Evolutionary conservation across 2,888 invertebrate genomes (phyloP), one percentile per base, ranked within the genome.

Genomic region (Quadriops clusia): DNA sequence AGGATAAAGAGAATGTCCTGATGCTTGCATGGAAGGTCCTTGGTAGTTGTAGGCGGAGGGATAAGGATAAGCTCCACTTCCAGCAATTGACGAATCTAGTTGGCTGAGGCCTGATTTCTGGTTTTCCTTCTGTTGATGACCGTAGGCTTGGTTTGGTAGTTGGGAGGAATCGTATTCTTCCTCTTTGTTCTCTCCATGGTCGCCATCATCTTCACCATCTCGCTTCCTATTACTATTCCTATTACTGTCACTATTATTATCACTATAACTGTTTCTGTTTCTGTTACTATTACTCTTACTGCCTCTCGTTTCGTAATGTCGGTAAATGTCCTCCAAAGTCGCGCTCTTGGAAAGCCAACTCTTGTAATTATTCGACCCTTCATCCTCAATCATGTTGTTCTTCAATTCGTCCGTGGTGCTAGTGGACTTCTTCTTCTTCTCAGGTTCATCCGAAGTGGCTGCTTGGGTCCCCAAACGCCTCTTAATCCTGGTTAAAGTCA

Each of bases 321-420:
- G 67, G 51, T 78, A 74, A 17, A 80, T 67, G 39, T 79, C 78
- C 41, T 80, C 77, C 9, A 80, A 53, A 1, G 77, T 75, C 8
- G 80, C 71, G 14, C 77, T 74, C 82, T 76, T 79, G 23, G 74
- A 63, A 17, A 83, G 54, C 82, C 83, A 83, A 40, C 78, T 72
- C 50, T 77, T 76, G 52, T 83, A 83, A 44, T 69, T 73, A 2
- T 68, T 60, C 2, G 82, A 82, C 1, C 83, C 83, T 28, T 77
- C 70, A 44, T 83, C 82, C 15, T 70, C 67, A 38, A 82, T 49
- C 29, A 74, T 53, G 40, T 63, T 63, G 34, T 68, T 64, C 36
- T 64, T 68, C 3, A 67, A 43, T 35, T 26, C 46, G 2, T 45
- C 45, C 25, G 43, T 44, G 33, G 36, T 10, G 37, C 35, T 8